phyloP scores from a whole-genome alignment of 2,888 invertebrate genomes.

The Leptinotarsa juncta region DNA sequence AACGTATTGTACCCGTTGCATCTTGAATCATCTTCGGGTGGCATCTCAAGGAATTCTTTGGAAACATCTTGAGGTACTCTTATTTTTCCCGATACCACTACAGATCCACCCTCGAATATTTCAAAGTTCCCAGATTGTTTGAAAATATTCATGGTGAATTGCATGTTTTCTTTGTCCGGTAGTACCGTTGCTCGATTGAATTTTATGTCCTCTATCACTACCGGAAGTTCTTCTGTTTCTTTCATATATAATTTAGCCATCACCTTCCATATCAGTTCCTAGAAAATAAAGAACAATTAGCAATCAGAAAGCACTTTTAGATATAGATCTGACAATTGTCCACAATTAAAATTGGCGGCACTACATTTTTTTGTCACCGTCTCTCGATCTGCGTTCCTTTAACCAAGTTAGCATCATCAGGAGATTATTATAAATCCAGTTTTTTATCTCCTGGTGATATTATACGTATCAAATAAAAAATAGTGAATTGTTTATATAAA shows the following conservation, averaged over 20 bases:
- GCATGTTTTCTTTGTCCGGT: constrained; percentile 60
- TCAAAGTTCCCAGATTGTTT: constrained; percentile 54
- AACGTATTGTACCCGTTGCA: neutral
- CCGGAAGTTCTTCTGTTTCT: constrained; percentile 64
- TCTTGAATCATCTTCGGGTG: neutral
- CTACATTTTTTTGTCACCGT: no score
- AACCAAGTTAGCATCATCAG: no score
- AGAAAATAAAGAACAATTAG: neutral
- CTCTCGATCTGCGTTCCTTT: no score
- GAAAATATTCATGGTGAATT: constrained; percentile 51
- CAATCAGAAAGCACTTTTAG: no score
- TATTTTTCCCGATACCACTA: constrained; percentile 76
- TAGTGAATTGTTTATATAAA: no score
- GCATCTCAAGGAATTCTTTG: constrained; percentile 27
- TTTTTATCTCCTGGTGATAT: no score
- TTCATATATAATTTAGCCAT: constrained; percentile 64
- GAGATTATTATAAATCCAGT: no score
- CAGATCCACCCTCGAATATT: constrained; percentile 70
- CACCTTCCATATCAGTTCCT: constrained; percentile 68
- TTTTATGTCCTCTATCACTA: constrained; percentile 70
- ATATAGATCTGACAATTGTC: no score
- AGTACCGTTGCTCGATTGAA: constrained; percentile 71
- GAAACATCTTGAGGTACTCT: constrained; percentile 68
- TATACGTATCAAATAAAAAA: no score
- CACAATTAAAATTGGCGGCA: no score